Base-by-base conservation (phyloP, 1,140 invertebrate genomes). In the Arctopsyche grandis region DNA sequence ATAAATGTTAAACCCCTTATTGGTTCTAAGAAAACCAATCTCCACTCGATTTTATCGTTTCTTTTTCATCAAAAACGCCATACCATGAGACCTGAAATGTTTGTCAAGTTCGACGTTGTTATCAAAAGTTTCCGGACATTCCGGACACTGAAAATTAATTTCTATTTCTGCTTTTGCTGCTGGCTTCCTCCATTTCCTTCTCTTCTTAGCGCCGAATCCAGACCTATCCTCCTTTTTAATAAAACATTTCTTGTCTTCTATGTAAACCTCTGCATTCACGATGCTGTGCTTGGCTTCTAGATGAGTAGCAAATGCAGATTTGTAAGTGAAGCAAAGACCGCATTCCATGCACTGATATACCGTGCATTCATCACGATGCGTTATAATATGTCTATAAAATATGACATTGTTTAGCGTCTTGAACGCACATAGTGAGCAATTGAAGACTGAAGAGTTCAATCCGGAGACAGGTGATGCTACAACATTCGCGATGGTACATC, bases 321-420 rank as follows among this genome's bases (percentile, higher is more conserved):
- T 0, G 92, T 91, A 14, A 91, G 90, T n/a, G 83, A 93, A 93
- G 84, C 91, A 92, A 78, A 91, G 88, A 0, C 91, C 92, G 83
- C 92, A 93, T 83, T 93, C 92, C 83, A 92, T 85, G 83, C 92
- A 93, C 75, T 92, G 88, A 83, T 91, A 92, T 58, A 90, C 88
- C 74, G 88, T 90, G 22, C 87, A 89, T 10, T 90, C 87, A 75
- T 91, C 88, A 81, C 90, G 89, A 84, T 90, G 90, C 1, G 79
- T 83, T 0, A 87, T 85, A 14, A 92, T 88, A 81, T 93, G 92
- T 14, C 84, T 82, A 66, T 90, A 87, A 79, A 92, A 85, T 0
- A 82, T 70, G n/a, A n/a, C n/a, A n/a, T 10, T 85, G 21, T 80
- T 88, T 89, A 52, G 88, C 84, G 12, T 14, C 12, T 83, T 80